Base-by-base conservation (phyloP, 2,797 vertebrate genomes). In the Tachyglossus aculeatus region DNA sequence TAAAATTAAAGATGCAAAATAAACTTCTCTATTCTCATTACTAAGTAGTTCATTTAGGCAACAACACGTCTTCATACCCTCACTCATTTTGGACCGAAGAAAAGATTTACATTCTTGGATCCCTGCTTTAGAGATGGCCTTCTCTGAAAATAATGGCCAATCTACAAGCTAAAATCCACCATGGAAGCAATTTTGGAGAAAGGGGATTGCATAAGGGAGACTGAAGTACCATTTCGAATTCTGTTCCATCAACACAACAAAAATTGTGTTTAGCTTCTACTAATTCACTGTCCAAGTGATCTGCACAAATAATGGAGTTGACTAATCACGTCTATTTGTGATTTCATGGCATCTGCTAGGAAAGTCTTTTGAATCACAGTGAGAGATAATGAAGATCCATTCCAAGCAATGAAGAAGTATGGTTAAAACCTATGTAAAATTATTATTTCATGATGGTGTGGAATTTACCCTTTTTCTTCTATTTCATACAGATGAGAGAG, bases 401-500 rank as follows among this genome's bases (percentile, higher is more conserved):
- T 77, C 71, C 22, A 34, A 19, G 68, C 7, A 70, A 47, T 75
- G 9, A n/a, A 38, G 50, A 53, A 43, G 21, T 58, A 54, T 19
- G 31, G 41, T 63, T 63, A 33, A 60, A 75, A 76, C 22, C 56
- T 57, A 40, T 63, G n/a, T 22, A 71, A 41, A 51, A 34, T 25
- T 33, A 22, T 70, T 1, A 45, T 44, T 72, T 71, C 7, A 57
- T 74, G 51, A 50, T 31, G 52, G n/a, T 1, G 29, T 41, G 44
- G 9, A 21, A 73, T 52, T 56, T 58, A 74, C 71, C 5, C 63
- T 43, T 69, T 61, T 22, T 60, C 40, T 75, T 18, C 39, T 80
- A 62, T 54, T 11, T 79, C n/a, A 79, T 75, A 62, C 71, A 84
- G 82, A 77, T 51, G 48, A 53, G 47, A 86, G 37, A 67, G 18